Percentiles rank a stretch among this genome's conserved stretches.
phyloP scores from a whole-genome alignment of 2,888 invertebrate genomes.

The Tenodera sinensis region DNA sequence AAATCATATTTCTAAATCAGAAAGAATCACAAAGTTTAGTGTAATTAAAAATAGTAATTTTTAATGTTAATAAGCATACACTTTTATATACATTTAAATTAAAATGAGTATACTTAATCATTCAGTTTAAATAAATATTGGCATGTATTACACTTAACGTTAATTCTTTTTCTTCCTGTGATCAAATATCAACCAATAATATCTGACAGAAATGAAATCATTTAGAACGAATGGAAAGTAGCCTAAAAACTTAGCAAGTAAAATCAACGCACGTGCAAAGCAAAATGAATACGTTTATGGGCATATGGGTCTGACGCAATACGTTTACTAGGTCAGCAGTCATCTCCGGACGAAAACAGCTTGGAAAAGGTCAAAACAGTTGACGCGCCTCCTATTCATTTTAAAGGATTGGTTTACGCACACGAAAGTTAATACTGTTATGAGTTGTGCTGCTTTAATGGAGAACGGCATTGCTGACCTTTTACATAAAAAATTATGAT shows the following conservation, averaged over 20 bases:
- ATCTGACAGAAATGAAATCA: too few relatives aligned
- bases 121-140: too few relatives aligned
- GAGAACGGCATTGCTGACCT: not conserved
- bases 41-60: too few relatives aligned
- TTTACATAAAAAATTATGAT: not conserved
- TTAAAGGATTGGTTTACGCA: not conserved
- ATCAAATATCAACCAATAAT: too few relatives aligned
- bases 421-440: not conserved
- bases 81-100: too few relatives aligned
- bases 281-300: not conserved
- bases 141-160: too few relatives aligned
- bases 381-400: not conserved
- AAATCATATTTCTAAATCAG: too few relatives aligned
- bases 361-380: not conserved
- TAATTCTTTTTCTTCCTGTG: too few relatives aligned
- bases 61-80: too few relatives aligned
- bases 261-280: not conserved
- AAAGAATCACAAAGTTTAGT: too few relatives aligned
- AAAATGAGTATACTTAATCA: too few relatives aligned
- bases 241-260: not conserved
- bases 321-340: not conserved
- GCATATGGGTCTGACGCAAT: not conserved
- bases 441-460: not conserved
- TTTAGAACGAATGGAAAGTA: not conserved
- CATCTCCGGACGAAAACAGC: not conserved